These are phyloP conservation scores for Asteroscopus sphinx DNA, from an alignment of 2,888 invertebrate species.

Conservation along the genomic window DNA sequence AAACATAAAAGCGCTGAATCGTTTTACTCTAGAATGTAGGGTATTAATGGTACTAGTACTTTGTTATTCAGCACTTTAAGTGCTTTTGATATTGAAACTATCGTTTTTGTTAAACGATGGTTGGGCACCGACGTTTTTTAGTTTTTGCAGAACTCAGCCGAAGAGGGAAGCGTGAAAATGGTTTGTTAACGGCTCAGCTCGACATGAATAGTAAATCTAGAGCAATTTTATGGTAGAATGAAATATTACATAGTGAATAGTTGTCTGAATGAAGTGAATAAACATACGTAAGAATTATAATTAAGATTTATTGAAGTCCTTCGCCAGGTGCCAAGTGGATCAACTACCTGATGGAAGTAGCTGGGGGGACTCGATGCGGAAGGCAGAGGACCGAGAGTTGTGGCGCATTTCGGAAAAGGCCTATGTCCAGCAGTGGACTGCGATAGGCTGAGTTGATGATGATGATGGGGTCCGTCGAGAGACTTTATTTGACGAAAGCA, in stretches of 20 bases:
- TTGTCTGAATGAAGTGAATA: too few relatives aligned
- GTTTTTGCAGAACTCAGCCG: slow-evolving; percentile 7
- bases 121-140: slow-evolving; percentile 21
- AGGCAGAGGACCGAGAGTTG: too few relatives aligned
- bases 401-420: too few relatives aligned
- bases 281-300: too few relatives aligned
- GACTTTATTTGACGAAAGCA: too few relatives aligned
- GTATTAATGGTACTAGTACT: slow-evolving; percentile 26
- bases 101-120: slow-evolving; percentile 38
- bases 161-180: slow-evolving; percentile 29
- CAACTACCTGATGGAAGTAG: too few relatives aligned
- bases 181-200: slow-evolving; percentile 24
- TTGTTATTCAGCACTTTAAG: slow-evolving; percentile 35
- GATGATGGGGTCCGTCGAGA: too few relatives aligned
- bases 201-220: slow-evolving; percentile 10
- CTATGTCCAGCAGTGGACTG: too few relatives aligned
- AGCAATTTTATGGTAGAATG: neutral
- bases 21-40: slow-evolving; percentile 29
- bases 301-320: too few relatives aligned
- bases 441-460: too few relatives aligned
- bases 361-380: too few relatives aligned
- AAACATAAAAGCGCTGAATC: slow-evolving; percentile 27
- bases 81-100: slow-evolving; percentile 50
- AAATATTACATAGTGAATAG: slow-evolving; percentile 1
- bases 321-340: too few relatives aligned